Evolutionary conservation across 2,113 vertebrate genomes (phyloP).

Genomic region (Engraulis encrasicolus): DNA sequence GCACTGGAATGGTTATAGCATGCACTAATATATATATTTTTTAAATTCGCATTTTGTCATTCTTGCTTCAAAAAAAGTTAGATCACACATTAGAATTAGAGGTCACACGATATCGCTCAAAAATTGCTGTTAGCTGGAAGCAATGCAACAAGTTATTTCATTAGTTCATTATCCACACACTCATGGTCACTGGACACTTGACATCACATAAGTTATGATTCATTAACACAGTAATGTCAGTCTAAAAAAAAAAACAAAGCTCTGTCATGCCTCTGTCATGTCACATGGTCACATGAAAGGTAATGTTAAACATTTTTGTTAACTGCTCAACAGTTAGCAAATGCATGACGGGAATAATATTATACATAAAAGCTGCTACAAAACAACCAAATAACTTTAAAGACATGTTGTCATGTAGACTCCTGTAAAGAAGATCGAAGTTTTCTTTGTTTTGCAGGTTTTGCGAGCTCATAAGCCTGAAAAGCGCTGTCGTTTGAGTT

Average conservation of each 20-base stretch:
- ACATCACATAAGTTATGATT: neutral
- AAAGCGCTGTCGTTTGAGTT: neutral
- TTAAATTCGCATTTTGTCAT: neutral
- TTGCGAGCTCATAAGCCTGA: neutral
- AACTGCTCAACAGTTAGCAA: slow-evolving; percentile 15
- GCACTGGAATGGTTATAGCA: no score
- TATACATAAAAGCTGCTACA: neutral
- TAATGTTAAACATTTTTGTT: slow-evolving; percentile 13
- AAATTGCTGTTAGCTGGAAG: slow-evolving; percentile 8
- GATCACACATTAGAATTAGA: slow-evolving; percentile 18
- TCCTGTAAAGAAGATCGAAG: neutral
- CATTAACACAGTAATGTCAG: slow-evolving; percentile 17
- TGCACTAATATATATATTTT: no score
- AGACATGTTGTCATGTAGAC: neutral
- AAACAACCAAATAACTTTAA: neutral
- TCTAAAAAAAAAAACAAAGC: neutral
- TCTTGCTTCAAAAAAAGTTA: neutral
- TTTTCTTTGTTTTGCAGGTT: neutral
- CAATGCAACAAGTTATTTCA: neutral
- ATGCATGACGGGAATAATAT: neutral
- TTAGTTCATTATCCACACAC: slow-evolving; percentile 7
- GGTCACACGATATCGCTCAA: neutral
- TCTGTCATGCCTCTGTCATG: neutral
- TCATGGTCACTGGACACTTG: neutral
- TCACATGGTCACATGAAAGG: neutral